Conservation (phyloP, 2,888 invertebrate genomes). For the Drosophila algonquin region DNA sequence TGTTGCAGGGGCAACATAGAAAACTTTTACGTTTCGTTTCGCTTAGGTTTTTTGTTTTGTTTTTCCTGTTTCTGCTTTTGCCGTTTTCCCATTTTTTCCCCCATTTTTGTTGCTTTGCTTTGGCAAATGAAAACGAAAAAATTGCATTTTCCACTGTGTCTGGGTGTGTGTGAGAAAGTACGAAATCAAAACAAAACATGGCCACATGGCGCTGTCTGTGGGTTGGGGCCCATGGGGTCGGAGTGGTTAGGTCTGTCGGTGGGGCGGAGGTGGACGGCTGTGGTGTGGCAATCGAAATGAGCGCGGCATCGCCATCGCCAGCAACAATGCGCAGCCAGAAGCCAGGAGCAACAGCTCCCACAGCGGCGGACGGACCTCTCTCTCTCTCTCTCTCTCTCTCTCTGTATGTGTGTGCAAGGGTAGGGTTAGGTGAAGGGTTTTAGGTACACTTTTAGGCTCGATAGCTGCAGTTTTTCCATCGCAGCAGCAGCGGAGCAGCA, state of each 20-base stretch:
- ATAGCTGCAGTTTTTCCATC: slow-evolving; percentile 42
- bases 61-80: slow-evolving; percentile 24
- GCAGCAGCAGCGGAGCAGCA: slow-evolving; percentile 38
- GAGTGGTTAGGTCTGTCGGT: slow-evolving; percentile 1
- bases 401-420: slow-evolving; percentile 18
- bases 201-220: slow-evolving; percentile 57
- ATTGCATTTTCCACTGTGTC: slow-evolving; percentile 60
- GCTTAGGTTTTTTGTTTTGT: slow-evolving; percentile 30
- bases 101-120: slow-evolving; percentile 28
- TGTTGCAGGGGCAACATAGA: slow-evolving; percentile 62
- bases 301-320: slow-evolving; percentile 33
- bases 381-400: neutral
- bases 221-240: neutral
- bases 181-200: slow-evolving; percentile 74
- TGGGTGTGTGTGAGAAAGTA: slow-evolving; percentile 34
- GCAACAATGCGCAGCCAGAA: slow-evolving; percentile 55
- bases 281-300: slow-evolving; percentile 62
- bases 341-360: slow-evolving; percentile 67
- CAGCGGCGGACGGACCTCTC: slow-evolving; percentile 7
- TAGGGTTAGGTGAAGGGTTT: slow-evolving; percentile 20
- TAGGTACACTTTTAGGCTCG: slow-evolving; percentile 61
- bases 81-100: slow-evolving; percentile 9
- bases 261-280: neutral
- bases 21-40: slow-evolving; percentile 58
- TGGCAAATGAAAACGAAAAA: slow-evolving; percentile 75